These are phyloP conservation scores for Meghimatium bilineatum DNA, from an alignment of 2,888 invertebrate genomes.

Conservation along the genomic window DNA sequence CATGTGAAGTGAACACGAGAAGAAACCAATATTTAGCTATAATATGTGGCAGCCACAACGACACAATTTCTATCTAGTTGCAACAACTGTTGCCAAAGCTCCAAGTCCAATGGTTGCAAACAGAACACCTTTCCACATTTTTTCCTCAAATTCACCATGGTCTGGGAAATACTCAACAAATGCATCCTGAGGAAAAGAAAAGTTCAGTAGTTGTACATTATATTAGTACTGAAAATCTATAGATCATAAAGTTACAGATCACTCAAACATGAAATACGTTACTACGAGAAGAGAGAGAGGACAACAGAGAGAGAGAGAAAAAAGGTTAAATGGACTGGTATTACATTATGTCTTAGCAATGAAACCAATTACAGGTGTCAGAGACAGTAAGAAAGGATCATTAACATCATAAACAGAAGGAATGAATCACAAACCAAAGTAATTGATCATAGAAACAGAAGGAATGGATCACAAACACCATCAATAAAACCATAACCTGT, in stretches of 20 bases:
- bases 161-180: constrained; percentile 74
- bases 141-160: constrained; percentile 70
- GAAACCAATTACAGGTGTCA: too few species aligned
- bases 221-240: not conserved
- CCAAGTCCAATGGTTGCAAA: constrained; percentile 74
- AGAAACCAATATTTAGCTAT: not conserved
- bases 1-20: not conserved
- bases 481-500: too few species aligned
- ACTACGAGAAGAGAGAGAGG: too few species aligned
- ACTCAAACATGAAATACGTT: too few species aligned
- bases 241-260: not conserved
- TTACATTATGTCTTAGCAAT: too few species aligned
- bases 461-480: too few species aligned
- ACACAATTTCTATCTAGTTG: constrained; percentile 51
- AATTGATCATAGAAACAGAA: too few species aligned
- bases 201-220: not conserved
- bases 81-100: constrained; percentile 72
- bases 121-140: constrained; percentile 73
- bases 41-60: not conserved
- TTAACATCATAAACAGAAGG: too few species aligned
- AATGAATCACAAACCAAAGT: too few species aligned
- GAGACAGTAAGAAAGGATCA: too few species aligned
- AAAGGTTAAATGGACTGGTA: too few species aligned
- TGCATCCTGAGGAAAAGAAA: constrained; percentile 66
- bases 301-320: too few species aligned